phyloP scores from a whole-genome alignment of 2,113 vertebrate genomes.

The Odontophorus gujanensis region DNA sequence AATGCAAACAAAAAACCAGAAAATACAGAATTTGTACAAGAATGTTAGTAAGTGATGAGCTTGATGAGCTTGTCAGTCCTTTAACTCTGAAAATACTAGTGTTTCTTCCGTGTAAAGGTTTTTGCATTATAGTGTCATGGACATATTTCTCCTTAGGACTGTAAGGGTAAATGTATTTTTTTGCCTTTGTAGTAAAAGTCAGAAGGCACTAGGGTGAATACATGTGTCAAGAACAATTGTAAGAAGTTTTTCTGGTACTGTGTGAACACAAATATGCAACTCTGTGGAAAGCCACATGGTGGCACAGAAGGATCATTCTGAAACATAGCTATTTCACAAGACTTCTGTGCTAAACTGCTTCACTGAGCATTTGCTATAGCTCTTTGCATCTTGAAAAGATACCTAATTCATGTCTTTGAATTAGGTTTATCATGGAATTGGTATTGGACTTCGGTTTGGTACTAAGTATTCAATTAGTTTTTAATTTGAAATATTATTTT shows the following conservation, averaged over 20 bases:
- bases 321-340: not conserved
- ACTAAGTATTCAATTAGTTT: not conserved
- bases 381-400: not conserved
- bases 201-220: not conserved
- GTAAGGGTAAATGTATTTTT: not conserved
- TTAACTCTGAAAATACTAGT: not conserved
- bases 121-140: not conserved
- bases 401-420: not conserved
- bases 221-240: not conserved
- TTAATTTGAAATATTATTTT: not conserved
- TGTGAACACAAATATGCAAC: not conserved
- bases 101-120: not conserved
- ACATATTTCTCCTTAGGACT: not conserved
- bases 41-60: not conserved
- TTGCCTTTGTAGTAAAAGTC: not conserved
- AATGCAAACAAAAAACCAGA: not conserved
- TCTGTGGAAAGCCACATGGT: constrained; percentile 24
- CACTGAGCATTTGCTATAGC: not conserved
- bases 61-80: not conserved
- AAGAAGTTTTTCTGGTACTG: not conserved
- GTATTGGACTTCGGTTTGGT: not conserved
- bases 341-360: not conserved
- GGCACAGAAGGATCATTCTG: not conserved
- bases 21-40: not conserved
- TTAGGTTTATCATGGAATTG: not conserved